These are phyloP conservation scores for Crossaster papposus DNA, from an alignment of 53 echinoderm and acorn worm species.

Conservation along the genomic window DNA sequence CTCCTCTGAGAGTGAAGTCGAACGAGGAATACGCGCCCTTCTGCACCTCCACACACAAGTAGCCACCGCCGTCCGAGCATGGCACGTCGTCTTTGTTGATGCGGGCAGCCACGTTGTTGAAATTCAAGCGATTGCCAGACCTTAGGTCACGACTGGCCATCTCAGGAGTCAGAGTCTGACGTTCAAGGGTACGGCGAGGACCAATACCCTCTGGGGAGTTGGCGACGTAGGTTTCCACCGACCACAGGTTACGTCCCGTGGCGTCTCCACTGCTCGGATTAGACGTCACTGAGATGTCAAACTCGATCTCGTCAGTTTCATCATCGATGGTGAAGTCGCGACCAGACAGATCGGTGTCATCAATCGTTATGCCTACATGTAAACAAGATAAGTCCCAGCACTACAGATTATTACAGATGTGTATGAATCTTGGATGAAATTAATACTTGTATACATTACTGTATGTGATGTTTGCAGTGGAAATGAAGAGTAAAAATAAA, in stretches of 20 bases:
- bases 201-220: conserved; percentile 64
- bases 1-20: conserved; percentile 68
- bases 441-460: too few relatives aligned
- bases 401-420: too few relatives aligned
- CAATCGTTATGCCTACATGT: conserved; percentile 38
- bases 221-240: conserved; percentile 74
- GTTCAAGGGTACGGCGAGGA: conserved; percentile 66
- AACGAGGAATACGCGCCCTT: conserved; percentile 58
- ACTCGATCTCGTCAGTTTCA: conserved; percentile 53
- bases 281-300: conserved; percentile 68
- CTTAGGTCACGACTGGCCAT: conserved; percentile 72
- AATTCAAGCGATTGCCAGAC: conserved; percentile 67
- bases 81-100: conserved; percentile 71
- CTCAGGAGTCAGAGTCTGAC: conserved; percentile 68
- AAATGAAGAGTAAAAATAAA: too few relatives aligned
- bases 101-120: conserved; percentile 76
- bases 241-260: conserved; percentile 77
- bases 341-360: neutral
- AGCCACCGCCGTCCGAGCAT: conserved; percentile 64
- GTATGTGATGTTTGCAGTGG: too few relatives aligned
- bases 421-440: too few relatives aligned
- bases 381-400: too few relatives aligned
- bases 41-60: conserved; percentile 74
- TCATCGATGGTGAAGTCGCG: conserved; percentile 40
- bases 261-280: conserved; percentile 76